These are phyloP conservation scores for Lapara coniferarum DNA, from an alignment of 2,888 invertebrate species.

Conservation along the genomic window DNA sequence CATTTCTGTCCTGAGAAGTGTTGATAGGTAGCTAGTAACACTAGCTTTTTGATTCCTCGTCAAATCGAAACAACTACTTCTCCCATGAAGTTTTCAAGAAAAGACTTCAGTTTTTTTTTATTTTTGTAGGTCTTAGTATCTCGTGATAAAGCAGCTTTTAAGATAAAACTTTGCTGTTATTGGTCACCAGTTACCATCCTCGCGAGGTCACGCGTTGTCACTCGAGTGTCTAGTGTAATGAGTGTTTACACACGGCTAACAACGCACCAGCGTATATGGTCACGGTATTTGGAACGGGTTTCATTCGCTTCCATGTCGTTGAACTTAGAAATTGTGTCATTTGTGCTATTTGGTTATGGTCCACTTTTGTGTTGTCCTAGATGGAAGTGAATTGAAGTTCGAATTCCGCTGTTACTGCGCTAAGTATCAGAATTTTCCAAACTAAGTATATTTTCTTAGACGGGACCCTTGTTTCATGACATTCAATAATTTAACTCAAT, in stretches of 20 bases:
- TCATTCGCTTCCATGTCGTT: constrained; percentile 16
- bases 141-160: background rate
- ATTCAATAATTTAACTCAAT: too few relatives aligned
- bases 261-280: constrained; percentile 9
- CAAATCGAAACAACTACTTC: too few relatives aligned
- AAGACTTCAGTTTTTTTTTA: background rate
- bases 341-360: background rate
- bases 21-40: too few relatives aligned
- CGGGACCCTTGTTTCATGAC: too few relatives aligned
- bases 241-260: constrained; percentile 9
- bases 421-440: too few relatives aligned
- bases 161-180: background rate
- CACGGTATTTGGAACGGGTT: constrained; percentile 17
- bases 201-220: background rate
- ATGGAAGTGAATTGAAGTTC: too few relatives aligned
- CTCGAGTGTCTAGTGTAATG: background rate
- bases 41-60: too few relatives aligned
- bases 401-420: too few relatives aligned
- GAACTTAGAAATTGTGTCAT: constrained; percentile 11
- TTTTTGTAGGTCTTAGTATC: background rate
- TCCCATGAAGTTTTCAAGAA: too few relatives aligned
- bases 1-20: too few relatives aligned
- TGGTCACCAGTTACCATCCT: background rate
- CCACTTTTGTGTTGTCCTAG: background rate
- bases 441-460: too few relatives aligned